These are phyloP conservation scores for Sitta europaea DNA, from an alignment of 2,113 vertebrate genomes.

Conservation along the genomic window DNA sequence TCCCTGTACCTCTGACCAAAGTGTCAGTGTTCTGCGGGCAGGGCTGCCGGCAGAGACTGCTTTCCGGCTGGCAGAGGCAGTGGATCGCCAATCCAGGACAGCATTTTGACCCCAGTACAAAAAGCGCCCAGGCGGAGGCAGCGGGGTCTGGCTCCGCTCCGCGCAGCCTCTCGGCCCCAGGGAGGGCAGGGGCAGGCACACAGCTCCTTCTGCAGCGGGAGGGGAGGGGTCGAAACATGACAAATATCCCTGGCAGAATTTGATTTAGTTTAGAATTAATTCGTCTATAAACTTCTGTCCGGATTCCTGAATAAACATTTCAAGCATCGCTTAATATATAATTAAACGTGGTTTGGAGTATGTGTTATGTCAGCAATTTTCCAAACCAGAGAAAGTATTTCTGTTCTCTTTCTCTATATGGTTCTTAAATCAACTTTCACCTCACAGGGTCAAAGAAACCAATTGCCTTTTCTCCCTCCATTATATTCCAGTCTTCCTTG, in stretches of 20 bases:
- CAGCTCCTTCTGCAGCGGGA: not conserved
- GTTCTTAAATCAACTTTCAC: not conserved
- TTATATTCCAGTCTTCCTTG: not conserved
- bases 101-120: not conserved
- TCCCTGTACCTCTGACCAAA: not conserved
- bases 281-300: not conserved
- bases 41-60: not conserved
- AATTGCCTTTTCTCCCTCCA: not conserved
- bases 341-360: not conserved
- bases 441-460: not conserved
- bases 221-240: too few relatives aligned
- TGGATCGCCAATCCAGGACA: not conserved
- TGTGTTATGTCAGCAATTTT: not conserved
- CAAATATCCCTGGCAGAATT: not conserved
- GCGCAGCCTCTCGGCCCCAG: not conserved
- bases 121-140: not conserved
- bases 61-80: not conserved
- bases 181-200: not conserved
- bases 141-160: not conserved
- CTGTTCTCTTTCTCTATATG: not conserved
- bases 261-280: not conserved
- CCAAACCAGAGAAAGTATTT: not conserved
- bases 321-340: not conserved
- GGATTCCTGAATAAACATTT: not conserved
- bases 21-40: not conserved